A percentile compares a stretch with the other conserved stretches of the same genome.
These are phyloP conservation scores for Heteractis magnifica DNA, from an alignment of 92 coral and sea anemone species.

Conservation along the genomic window DNA sequence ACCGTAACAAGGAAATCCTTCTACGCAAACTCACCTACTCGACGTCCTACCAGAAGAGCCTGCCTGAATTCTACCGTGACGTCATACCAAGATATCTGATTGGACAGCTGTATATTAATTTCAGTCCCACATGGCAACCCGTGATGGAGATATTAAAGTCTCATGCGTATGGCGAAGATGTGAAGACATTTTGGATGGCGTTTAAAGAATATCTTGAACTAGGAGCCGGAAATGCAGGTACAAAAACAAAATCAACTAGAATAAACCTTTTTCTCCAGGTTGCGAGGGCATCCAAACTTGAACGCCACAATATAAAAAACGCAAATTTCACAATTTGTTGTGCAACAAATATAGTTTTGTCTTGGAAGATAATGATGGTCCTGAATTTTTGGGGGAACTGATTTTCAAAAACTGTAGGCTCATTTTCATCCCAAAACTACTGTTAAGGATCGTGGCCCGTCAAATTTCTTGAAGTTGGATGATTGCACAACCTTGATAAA, in stretches of 20 bases:
- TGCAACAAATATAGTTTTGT: no score
- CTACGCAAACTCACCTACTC: constrained; percentile 78
- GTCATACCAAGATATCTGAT: constrained; percentile 63
- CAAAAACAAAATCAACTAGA: not conserved
- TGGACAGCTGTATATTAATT: constrained; percentile 79
- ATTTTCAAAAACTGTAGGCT: no score
- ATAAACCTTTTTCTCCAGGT: not conserved
- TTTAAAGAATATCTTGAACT: constrained; percentile 56
- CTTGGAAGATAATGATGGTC: no score
- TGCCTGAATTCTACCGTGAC: constrained; percentile 61
- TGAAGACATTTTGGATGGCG: constrained; percentile 74
- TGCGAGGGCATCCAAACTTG: no score
- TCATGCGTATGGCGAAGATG: constrained; percentile 56
- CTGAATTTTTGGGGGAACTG: no score
- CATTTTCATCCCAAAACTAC: no score
- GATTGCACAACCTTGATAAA: no score
- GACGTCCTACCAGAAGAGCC: constrained; percentile 31
- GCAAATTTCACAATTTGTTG: no score
- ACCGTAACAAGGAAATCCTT: constrained; percentile 74
- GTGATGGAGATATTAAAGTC: constrained; percentile 72
- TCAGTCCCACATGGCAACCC: constrained; percentile 88
- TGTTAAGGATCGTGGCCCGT: no score
- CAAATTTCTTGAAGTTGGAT: not conserved
- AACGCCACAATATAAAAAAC: no score
- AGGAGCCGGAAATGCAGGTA: constrained; percentile 75